A percentile compares a stretch with the other conserved stretches of the same genome.
These are phyloP conservation scores for Euglossa dilemma DNA, from an alignment of 1,140 invertebrate genomes.

Conservation along the genomic window DNA sequence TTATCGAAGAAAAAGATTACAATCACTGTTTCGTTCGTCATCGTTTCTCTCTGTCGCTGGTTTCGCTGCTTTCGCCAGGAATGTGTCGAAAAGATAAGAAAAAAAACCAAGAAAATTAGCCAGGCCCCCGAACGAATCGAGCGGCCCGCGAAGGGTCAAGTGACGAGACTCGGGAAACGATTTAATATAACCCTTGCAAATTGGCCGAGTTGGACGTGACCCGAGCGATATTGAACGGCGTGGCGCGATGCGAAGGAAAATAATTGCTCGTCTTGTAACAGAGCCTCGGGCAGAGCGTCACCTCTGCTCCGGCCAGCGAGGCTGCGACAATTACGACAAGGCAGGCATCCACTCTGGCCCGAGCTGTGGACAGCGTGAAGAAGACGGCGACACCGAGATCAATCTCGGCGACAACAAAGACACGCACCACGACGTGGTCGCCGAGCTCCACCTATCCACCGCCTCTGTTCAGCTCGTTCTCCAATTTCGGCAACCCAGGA, in stretches of 20 bases:
- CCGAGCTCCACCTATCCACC: constrained; percentile 80
- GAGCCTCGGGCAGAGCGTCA: constrained; percentile 40
- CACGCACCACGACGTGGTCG: constrained; percentile 61
- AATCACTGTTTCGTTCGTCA: too few species aligned
- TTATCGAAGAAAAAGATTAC: too few species aligned
- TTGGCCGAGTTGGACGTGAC: not conserved
- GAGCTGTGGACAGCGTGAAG: constrained; percentile 49
- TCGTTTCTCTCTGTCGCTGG: too few species aligned
- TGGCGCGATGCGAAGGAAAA: constrained; percentile 28
- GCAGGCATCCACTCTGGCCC: constrained; percentile 5
- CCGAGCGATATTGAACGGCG: not conserved
- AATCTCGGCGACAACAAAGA: constrained; percentile 48
- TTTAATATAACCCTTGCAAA: not conserved
- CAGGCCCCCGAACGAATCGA: too few species aligned
- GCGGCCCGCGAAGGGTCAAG: too few species aligned
- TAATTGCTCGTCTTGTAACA: constrained; percentile 48
- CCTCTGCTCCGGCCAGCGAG: constrained; percentile 37
- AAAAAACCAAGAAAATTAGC: too few species aligned
- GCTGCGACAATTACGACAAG: constrained; percentile 51
- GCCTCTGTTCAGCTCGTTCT: constrained; percentile 75
- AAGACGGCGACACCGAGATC: constrained; percentile 62
- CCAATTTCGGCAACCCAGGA: constrained; percentile 57
- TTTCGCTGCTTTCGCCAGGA: too few species aligned
- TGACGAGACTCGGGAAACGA: not conserved
- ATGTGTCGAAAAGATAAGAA: too few species aligned